Evolutionary conservation across 2,888 invertebrate species (phyloP), one percentile per base, ranked within the genome.

Genomic region (Cryptocheilus praepositus): DNA sequence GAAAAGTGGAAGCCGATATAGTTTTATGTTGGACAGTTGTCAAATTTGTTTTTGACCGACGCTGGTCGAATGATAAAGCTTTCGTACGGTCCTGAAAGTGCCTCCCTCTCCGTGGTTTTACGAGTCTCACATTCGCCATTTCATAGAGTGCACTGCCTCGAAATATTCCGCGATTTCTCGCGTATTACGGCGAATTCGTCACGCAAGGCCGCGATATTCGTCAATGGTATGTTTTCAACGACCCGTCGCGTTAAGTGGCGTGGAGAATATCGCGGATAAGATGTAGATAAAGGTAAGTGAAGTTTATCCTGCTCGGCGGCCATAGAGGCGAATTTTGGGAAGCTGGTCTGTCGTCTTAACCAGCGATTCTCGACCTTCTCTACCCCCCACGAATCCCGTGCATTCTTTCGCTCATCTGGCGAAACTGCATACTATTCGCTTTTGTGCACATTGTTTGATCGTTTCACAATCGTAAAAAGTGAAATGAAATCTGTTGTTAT

Each of bases 321-420:
- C 63, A 21, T 83, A 81, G 62, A 76, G 81, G 76, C 82, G 77
- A 83, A 71, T 85, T 75, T 85, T 79, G 83, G 71, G 60, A 67
- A 70, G 67, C 68, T 58, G 58, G 64, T 60, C 13, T 11, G 36
- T 36, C 36, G 53, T 56, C 64, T 73, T 76, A 68, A 61, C 73
- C 64, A 81, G 83, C 79, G 81, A 85, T 73, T 84, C 75, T 85
- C 83, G 81, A 84, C 83, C 49, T 36, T 36, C 36, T 11, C 36
- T 36, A 36, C 36, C 36, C 13, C 36, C 25, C 25, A 36, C 7
- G 36, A 36, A 7, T 36, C 11, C 36, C 36, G 36, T 36, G 36
- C 36, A 36, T 36, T 36, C 36, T 36, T 36, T 25, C 5, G 25
- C 25, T 25, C 25, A 25, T 3, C 5, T 5, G 5, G 5, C 25